These are phyloP conservation scores for Stegastes partitus DNA, from an alignment of 2,113 vertebrate species.

Conservation along the genomic window DNA sequence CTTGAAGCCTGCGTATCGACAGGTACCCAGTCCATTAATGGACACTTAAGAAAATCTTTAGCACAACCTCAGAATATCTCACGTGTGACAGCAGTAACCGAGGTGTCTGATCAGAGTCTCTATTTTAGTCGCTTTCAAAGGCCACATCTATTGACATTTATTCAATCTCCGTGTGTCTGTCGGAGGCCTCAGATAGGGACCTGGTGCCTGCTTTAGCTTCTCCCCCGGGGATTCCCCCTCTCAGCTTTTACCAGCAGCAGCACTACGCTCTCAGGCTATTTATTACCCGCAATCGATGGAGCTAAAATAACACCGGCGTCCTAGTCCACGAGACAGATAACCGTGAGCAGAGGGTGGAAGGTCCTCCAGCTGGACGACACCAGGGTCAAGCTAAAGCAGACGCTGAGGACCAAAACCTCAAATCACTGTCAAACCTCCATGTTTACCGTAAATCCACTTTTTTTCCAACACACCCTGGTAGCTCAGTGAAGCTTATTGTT, in stretches of 20 bases:
- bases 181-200: slow-evolving; percentile 33
- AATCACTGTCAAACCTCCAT: no score
- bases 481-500: no score
- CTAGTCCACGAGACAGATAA: slow-evolving; percentile 19
- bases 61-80: neutral
- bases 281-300: slow-evolving; percentile 76
- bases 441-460: no score
- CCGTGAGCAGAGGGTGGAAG: neutral
- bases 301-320: slow-evolving; percentile 74
- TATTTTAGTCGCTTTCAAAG: slow-evolving; percentile 47
- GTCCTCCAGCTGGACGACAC: slow-evolving; percentile 2
- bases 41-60: slow-evolving; percentile 52
- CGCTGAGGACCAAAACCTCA: neutral
- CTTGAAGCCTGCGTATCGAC: neutral
- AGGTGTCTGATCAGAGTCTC: slow-evolving; percentile 35
- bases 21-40: neutral
- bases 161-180: neutral
- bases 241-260: slow-evolving; percentile 74
- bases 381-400: neutral
- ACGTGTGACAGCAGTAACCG: neutral
- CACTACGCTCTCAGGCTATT: slow-evolving; percentile 66
- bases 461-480: no score
- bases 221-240: slow-evolving; percentile 18
- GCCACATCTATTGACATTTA: slow-evolving; percentile 13
- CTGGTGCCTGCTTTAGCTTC: slow-evolving; percentile 13